These are phyloP conservation scores for Macropodus opercularis DNA, from an alignment of 2,797 vertebrate genomes.

Conservation along the genomic window DNA sequence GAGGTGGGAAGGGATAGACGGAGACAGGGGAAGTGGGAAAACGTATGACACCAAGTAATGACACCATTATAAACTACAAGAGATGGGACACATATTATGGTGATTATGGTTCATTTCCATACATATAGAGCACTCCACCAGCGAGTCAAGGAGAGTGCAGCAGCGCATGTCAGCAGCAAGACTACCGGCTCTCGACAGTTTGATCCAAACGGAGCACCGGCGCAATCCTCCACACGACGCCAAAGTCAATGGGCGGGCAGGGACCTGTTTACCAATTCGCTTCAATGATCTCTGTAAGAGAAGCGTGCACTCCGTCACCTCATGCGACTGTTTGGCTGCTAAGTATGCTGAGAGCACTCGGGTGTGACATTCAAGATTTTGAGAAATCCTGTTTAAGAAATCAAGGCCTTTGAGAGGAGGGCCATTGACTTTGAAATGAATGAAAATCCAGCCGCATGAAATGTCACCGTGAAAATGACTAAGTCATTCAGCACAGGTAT, in stretches of 20 bases:
- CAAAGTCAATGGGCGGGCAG: slow-evolving; percentile 70
- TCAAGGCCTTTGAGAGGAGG: slow-evolving; percentile 41
- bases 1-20: neutral
- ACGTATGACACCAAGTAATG: slow-evolving; percentile 48
- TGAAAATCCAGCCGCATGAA: slow-evolving; percentile 34
- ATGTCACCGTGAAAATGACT: slow-evolving; percentile 39
- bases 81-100: slow-evolving; percentile 76
- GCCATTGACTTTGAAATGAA: slow-evolving; percentile 65
- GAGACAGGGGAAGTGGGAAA: slow-evolving; percentile 7
- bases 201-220: slow-evolving; percentile 36
- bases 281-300: slow-evolving; percentile 51
- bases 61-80: slow-evolving; percentile 73
- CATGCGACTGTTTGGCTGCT: slow-evolving; percentile 38
- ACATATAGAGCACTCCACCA: slow-evolving; percentile 75
- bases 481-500: slow-evolving; percentile 21
- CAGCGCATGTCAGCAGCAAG: slow-evolving; percentile 50
- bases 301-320: slow-evolving; percentile 57
- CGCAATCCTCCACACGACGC: slow-evolving; percentile 46
- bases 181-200: slow-evolving; percentile 46
- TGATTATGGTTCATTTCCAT: slow-evolving; percentile 82
- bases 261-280: slow-evolving; percentile 70
- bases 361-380: slow-evolving; percentile 64
- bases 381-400: slow-evolving; percentile 46
- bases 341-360: slow-evolving; percentile 56
- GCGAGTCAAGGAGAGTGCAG: slow-evolving; percentile 74